Base-by-base conservation (phyloP, 2,113 vertebrate genomes). In the Chamaetylas fuelleborni region DNA sequence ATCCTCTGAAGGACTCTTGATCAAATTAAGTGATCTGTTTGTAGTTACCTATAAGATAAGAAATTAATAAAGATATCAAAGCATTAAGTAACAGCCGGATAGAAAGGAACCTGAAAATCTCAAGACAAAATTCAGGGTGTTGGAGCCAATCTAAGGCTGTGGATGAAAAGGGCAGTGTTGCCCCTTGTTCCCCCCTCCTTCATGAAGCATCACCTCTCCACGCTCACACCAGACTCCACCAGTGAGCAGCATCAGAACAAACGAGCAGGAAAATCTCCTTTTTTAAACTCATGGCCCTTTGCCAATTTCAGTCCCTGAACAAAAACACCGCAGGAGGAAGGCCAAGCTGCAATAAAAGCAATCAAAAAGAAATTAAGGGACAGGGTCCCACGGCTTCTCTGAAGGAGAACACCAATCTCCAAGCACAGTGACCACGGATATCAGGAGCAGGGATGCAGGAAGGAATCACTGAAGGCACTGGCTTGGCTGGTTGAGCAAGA, bases 41-140 rank as follows among this genome's bases (percentile, higher is more conserved):
- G 94, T 45, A 91, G 93, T 94, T 92, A 97, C 92, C 95, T 95
- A 96, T n/a, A 94, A 96, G 79, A 97, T 94, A 97, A 96, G 93
- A 96, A 96, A 94, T 82, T 33, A 31, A 96, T 96, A 95, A 92
- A 97, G 74, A 95, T 28, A 96, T 58, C 71, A 94, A 90, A 86
- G 88, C 51, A 88, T 83, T 97, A 96, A 95, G 90, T 90, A 88
- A 86, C 72, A 84, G 82, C 33, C 80, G 81, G 81, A 80, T 9
- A 78, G 56, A 78, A 91, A 91, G 23, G 47, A 40, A n/a, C 18
- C 51, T 56, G 69, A 87, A 70, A 84, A 81, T 54, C 72, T 58
- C 65, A 87, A 64, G 73, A 64, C 28, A 78, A 78, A 83, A 89
- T 58, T 42, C 56, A 50, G 10, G 11, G 31, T 40, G 28, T 8